These are phyloP conservation scores for Germaria angustata DNA, from an alignment of 2,888 invertebrate genomes.

Conservation along the genomic window DNA sequence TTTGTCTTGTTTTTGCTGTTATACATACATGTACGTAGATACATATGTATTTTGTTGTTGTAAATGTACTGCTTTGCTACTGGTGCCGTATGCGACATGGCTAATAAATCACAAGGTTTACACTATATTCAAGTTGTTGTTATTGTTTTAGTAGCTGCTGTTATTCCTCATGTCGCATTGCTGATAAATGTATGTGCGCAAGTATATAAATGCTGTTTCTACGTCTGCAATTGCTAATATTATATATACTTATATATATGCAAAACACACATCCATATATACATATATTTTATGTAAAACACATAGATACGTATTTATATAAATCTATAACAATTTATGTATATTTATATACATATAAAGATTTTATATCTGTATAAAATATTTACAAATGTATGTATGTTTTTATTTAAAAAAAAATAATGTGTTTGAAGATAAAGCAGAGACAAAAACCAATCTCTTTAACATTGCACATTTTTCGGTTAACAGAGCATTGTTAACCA, in stretches of 20 bases:
- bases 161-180: conserved; percentile 66
- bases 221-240: conserved; percentile 40
- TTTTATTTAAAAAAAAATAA: no score
- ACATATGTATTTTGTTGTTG: conserved; percentile 41
- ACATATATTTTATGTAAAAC: conserved; percentile 13
- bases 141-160: conserved; percentile 62
- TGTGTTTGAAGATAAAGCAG: no score
- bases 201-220: conserved; percentile 60
- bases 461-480: no score
- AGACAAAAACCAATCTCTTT: no score
- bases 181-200: conserved; percentile 57
- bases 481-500: no score
- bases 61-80: conserved; percentile 68
- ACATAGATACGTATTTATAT: not conserved
- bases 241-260: no score
- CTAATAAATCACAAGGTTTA: conserved; percentile 80
- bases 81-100: conserved; percentile 75
- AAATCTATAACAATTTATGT: not conserved
- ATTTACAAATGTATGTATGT: no score
- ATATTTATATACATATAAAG: conserved; percentile 2
- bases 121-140: conserved; percentile 76
- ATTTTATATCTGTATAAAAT: no score
- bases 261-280: no score
- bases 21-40: no score
- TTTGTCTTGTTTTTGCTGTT: conserved; percentile 56